Percentiles rank a stretch among this genome's conserved stretches.
Conservation (phyloP, 2,888 invertebrate species). For the Diploptera punctata region DNA sequence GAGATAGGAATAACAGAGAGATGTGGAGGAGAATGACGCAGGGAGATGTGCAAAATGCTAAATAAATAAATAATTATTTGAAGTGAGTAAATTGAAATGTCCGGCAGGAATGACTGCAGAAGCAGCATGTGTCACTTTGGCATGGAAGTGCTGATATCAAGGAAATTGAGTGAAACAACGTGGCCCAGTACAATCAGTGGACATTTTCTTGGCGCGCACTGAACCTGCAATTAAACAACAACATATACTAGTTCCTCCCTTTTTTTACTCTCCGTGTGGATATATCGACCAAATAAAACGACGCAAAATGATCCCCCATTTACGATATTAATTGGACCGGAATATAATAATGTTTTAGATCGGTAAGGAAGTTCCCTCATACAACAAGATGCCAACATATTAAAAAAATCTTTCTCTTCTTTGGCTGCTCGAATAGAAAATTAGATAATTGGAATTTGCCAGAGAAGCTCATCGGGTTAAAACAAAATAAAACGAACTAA, state of each 20-base stretch:
- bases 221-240: conserved; percentile 23
- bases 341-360: conserved; percentile 37
- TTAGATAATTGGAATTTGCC: conserved; percentile 3
- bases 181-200: conserved; percentile 2
- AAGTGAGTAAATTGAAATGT: no score
- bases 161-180: conserved; percentile 11
- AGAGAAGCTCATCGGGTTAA: no score
- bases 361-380: not conserved
- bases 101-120: not conserved
- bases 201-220: conserved; percentile 13
- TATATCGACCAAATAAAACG: conserved; percentile 32
- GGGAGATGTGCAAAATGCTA: no score
- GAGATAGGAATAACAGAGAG: no score
- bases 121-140: not conserved
- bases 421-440: conserved; percentile 10
- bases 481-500: no score
- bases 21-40: no score
- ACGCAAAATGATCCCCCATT: conserved; percentile 41
- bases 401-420: not conserved
- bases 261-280: not conserved
- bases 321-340: conserved; percentile 40
- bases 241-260: not conserved
- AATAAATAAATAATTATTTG: no score
- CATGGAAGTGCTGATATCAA: not conserved
- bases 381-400: not conserved